phyloP scores from a whole-genome alignment of 2,888 invertebrate species.

The Neocrepidodera transversa region DNA sequence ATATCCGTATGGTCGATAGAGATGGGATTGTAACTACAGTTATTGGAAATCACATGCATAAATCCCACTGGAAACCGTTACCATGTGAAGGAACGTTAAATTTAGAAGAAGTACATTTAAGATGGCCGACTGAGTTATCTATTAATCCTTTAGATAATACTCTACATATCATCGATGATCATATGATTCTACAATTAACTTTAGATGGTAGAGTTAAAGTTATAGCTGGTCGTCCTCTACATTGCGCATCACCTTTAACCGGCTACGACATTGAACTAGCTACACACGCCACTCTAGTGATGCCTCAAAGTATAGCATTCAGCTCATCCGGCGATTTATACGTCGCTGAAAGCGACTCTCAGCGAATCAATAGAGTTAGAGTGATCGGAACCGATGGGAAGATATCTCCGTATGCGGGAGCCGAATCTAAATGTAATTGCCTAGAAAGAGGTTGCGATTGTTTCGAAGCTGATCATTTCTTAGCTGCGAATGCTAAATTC shows the following conservation, averaged over 20 bases:
- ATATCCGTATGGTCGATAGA: constrained; percentile 88
- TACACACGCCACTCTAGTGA: constrained; percentile 87
- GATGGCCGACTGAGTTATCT: constrained; percentile 96
- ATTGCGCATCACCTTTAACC: constrained; percentile 84
- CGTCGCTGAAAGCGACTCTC: constrained; percentile 95
- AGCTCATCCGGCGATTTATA: constrained; percentile 91
- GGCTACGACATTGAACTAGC: constrained; percentile 87
- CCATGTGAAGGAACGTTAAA: constrained; percentile 91
- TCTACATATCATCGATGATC: constrained; percentile 94
- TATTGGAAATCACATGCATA: constrained; percentile 91
- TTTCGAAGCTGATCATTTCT: constrained; percentile 88
- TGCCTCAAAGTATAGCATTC: constrained; percentile 94
- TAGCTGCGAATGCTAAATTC: constrained; percentile 93
- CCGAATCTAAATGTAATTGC: constrained; percentile 93
- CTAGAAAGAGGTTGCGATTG: constrained; percentile 91
- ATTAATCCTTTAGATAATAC: constrained; percentile 95
- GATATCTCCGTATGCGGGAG: constrained; percentile 92
- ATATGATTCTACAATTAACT: constrained; percentile 92
- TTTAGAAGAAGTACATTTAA: constrained; percentile 90
- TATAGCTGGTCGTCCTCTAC: constrained; percentile 90
- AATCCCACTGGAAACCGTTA: constrained; percentile 92
- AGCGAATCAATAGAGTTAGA: constrained; percentile 89
- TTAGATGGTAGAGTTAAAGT: constrained; percentile 90
- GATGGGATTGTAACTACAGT: constrained; percentile 92
- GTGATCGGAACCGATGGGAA: constrained; percentile 93